Evolutionary conservation across 2,113 vertebrate species (phyloP), one percentile per base, ranked within the genome.

Genomic region (Crotophaga sulcirostris): DNA sequence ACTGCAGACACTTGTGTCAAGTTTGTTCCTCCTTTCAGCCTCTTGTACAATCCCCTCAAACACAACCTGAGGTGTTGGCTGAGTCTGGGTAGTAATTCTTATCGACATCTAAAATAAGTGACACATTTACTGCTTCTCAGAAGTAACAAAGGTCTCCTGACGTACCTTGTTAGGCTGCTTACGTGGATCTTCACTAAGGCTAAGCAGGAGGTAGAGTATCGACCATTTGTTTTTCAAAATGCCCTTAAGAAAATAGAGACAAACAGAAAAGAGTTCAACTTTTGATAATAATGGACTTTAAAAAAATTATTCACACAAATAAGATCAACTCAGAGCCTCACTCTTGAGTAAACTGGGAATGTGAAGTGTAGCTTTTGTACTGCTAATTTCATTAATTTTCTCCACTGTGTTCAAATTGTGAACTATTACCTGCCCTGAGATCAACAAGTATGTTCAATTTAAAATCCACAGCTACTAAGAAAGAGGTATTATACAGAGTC

Each of bases 211-310:
- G 98, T 99, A 99, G 94, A 99, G 98, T 89, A 99, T 98, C 60
- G 99, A 99, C 99, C 99, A 99, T 94, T 98, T 99, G 93, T 99
- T 99, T 97, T 99, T 99, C 97, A 99, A 96, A 90, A 99, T 96
- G 34, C 99, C 98, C 99, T 99, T 89, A 47, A 87, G 80, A 80
- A 82, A 78, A 40, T 56, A 9, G 90, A 75, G 28, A 14, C 21
- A 94, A 95, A 76, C 19, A 49, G 24, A 66, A 91, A 15, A 42
- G 8, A 79, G 34, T 34, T 62, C 28, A 83, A 69, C 4, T 75
- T 63, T 47, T 67, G 24, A 31, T 38, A 79, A 54, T 2, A 79
- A 62, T 3, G 13, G 9, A 11, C 10, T 19, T n/a, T n/a, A n/a
- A n/a, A n/a, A n/a, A n/a, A n/a, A n/a, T n/a, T n/a, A n/a, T n/a